Conservation (phyloP, 2,113 vertebrate species). For the Oreocharis arfaki region DNA sequence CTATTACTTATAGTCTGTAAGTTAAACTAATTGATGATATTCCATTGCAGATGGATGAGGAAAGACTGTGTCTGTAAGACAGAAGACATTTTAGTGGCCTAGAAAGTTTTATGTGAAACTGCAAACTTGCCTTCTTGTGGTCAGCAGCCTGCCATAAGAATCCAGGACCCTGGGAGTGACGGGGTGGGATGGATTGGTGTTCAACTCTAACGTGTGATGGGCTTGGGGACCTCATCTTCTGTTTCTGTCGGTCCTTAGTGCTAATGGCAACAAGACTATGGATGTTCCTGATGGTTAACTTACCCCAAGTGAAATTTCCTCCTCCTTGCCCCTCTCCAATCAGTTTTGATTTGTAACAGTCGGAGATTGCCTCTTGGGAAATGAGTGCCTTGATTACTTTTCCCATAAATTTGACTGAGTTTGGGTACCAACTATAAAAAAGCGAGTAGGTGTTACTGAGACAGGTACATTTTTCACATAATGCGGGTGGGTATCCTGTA, state of each 20-base stretch:
- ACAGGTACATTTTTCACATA: not conserved
- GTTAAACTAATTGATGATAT: not conserved
- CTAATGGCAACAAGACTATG: not conserved
- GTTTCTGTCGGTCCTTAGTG: not conserved
- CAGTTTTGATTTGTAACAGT: not conserved
- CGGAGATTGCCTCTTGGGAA: not conserved
- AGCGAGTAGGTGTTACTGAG: not conserved
- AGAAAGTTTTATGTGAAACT: not conserved
- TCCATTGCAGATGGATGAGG: not conserved
- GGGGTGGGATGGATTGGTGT: not conserved
- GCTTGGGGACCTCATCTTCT: not conserved
- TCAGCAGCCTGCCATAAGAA: not conserved
- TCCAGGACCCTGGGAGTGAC: not conserved
- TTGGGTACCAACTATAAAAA: not conserved
- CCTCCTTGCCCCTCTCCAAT: not conserved
- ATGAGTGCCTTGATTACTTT: not conserved
- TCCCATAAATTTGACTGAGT: not conserved
- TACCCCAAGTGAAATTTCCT: not conserved
- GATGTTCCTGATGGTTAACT: not conserved
- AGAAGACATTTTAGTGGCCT: not conserved
- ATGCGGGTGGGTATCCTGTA: not conserved
- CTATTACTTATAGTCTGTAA: not conserved
- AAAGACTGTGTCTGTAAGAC: not conserved
- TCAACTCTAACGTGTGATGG: not conserved
- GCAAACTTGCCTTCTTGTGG: not conserved